These are phyloP conservation scores for Gorsachius goisagi DNA, from an alignment of 2,113 vertebrate species.

Conservation along the genomic window DNA sequence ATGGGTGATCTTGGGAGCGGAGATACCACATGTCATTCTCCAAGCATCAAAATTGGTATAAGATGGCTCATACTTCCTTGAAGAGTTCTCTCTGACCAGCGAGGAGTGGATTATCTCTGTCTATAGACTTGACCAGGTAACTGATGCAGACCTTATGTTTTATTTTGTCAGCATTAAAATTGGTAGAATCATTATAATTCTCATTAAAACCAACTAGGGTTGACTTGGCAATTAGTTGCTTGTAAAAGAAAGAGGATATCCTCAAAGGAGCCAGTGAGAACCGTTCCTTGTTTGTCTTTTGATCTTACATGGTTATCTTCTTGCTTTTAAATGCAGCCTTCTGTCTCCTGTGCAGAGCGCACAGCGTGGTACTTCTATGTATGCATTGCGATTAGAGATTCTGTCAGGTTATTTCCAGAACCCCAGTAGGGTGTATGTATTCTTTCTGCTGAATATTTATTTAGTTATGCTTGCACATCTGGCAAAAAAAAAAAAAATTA, in stretches of 20 bases:
- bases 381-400: not conserved
- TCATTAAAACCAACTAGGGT: not conserved
- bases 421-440: not conserved
- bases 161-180: not conserved
- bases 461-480: slow-evolving; percentile 18
- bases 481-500: not conserved
- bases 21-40: not conserved
- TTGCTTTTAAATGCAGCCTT: slow-evolving; percentile 2
- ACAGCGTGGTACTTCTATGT: not conserved
- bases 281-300: not conserved
- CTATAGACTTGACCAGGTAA: not conserved
- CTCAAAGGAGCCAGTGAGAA: slow-evolving; percentile 12
- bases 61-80: not conserved
- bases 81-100: not conserved
- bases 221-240: slow-evolving; percentile 18
- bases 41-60: not conserved
- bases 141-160: not conserved
- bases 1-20: not conserved
- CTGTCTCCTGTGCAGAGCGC: not conserved
- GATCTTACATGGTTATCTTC: slow-evolving; percentile 7
- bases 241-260: slow-evolving; percentile 9
- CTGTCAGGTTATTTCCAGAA: slow-evolving; percentile 19
- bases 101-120: not conserved
- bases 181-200: not conserved
- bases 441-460: slow-evolving; percentile 35